phyloP scores from a whole-genome alignment of 2,113 vertebrate species.

The Morone chrysops region DNA sequence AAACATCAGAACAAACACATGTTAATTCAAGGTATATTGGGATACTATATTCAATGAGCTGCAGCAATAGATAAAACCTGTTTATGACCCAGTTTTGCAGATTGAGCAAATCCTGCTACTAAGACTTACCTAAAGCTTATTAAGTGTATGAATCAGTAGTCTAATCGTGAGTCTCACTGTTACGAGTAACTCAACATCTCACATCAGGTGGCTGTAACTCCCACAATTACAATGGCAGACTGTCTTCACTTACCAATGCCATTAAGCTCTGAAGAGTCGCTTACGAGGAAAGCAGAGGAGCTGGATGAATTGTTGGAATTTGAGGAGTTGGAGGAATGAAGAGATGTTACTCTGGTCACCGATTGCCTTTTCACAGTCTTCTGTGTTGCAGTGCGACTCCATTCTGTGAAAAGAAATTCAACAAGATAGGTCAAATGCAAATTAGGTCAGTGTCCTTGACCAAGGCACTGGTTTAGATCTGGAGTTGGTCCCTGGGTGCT shows the following conservation, averaged over 20 bases:
- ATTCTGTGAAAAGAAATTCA: constrained; percentile 71
- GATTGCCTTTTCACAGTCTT: constrained; percentile 68
- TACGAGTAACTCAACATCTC: neutral
- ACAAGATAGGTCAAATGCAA: neutral
- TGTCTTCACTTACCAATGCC: constrained; percentile 65
- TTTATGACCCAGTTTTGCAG: neutral
- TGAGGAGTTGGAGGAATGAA: constrained; percentile 61
- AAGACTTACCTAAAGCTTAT: neutral
- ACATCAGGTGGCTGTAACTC: neutral
- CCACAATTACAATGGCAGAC: neutral
- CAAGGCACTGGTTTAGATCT: too few species aligned
- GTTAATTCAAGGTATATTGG: neutral
- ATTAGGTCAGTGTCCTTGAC: too few species aligned
- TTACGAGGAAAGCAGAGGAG: constrained; percentile 69
- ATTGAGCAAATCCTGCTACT: neutral
- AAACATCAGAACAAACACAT: neutral
- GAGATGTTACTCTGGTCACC: constrained; percentile 50
- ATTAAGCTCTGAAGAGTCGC: constrained; percentile 49
- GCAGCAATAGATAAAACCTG: neutral
- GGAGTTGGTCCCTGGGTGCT: too few species aligned
- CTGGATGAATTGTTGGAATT: constrained; percentile 68
- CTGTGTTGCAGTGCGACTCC: constrained; percentile 85
- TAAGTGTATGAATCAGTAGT: neutral
- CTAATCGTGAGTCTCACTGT: neutral
- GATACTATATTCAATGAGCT: neutral